phyloP scores from a whole-genome alignment of 2,888 invertebrate species.

The Sphaerophoria rueppellii region DNA sequence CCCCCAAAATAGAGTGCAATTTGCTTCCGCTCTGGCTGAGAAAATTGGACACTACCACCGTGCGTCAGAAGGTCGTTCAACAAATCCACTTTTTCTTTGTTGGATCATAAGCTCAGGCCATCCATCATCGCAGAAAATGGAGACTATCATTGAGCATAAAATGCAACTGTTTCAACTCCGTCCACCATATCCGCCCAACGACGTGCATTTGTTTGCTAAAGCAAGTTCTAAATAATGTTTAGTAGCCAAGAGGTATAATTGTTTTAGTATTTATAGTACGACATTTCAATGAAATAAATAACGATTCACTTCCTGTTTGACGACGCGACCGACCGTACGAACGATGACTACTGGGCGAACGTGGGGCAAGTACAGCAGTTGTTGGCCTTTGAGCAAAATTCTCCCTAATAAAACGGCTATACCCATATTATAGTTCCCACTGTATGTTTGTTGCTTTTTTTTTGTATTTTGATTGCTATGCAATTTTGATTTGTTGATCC shows the following conservation, averaged over 20 bases:
- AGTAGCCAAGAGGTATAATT: constrained; percentile 51
- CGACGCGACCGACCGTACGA: no score
- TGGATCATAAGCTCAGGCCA: background rate
- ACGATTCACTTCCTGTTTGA: constrained; percentile 25
- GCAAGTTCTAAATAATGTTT: constrained; percentile 37
- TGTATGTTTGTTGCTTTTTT: background rate
- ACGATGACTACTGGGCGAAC: no score
- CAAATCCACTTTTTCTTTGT: background rate
- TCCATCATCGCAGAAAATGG: background rate
- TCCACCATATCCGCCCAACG: background rate
- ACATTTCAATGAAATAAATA: constrained; percentile 37
- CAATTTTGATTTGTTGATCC: constrained; percentile 29
- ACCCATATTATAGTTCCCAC: background rate
- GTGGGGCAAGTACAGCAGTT: background rate
- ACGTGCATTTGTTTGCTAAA: background rate
- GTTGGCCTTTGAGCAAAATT: background rate
- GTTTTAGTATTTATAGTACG: constrained; percentile 50
- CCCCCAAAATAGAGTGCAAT: constrained; percentile 43
- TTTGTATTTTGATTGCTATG: background rate
- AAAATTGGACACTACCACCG: constrained; percentile 60
- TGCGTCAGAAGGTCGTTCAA: constrained; percentile 30
- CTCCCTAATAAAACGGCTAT: background rate
- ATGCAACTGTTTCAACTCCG: background rate
- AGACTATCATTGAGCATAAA: background rate
- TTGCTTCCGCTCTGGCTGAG: constrained; percentile 37